These are phyloP conservation scores for Passer domesticus DNA, from an alignment of 2,113 vertebrate species.

Conservation along the genomic window DNA sequence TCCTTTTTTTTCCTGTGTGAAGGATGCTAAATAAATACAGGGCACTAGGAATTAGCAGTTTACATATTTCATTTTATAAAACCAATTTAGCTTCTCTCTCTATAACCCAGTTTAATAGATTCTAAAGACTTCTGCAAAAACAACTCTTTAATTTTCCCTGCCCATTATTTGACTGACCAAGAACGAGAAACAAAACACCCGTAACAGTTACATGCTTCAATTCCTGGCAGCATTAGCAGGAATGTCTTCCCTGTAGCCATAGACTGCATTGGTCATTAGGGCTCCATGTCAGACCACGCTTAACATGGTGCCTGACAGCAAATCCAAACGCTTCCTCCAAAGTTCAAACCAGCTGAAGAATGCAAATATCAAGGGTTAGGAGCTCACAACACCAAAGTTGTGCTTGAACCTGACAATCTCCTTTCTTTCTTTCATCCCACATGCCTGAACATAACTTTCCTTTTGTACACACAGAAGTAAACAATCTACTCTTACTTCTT, in stretches of 20 bases:
- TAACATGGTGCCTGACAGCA: not conserved
- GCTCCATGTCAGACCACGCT: not conserved
- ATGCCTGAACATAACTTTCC: not conserved
- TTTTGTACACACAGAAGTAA: not conserved
- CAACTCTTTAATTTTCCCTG: not conserved
- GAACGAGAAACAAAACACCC: not conserved
- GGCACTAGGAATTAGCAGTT: not conserved
- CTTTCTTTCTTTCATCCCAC: not conserved
- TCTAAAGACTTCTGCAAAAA: not conserved
- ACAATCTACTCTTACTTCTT: not conserved
- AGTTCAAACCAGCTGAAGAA: not conserved
- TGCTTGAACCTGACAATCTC: not conserved
- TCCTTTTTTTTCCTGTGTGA: conserved; percentile 8
- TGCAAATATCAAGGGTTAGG: not conserved
- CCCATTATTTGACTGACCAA: not conserved
- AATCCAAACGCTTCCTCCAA: not conserved
- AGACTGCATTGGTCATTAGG: not conserved
- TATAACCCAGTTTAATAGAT: not conserved
- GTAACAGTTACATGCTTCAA: not conserved
- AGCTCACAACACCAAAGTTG: not conserved
- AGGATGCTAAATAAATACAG: conserved; percentile 53
- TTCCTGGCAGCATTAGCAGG: not conserved
- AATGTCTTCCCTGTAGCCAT: not conserved
- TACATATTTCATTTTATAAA: conserved; percentile 22
- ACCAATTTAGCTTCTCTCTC: not conserved